phyloP scores from a whole-genome alignment of 92 coral and sea anemone genomes.

The Ricordea florida region DNA sequence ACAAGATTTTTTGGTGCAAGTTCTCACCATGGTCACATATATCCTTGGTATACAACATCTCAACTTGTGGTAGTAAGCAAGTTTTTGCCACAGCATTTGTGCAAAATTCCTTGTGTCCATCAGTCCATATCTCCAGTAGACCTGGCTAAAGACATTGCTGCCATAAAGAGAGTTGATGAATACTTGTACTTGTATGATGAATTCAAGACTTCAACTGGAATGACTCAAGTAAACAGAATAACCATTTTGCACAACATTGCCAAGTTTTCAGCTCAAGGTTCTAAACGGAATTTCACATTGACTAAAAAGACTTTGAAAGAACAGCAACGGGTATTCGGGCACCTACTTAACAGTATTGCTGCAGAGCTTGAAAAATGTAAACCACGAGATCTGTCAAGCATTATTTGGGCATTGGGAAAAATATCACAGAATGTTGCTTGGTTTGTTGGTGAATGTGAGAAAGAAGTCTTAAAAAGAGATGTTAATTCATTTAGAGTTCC shows the following conservation, averaged over 20 bases:
- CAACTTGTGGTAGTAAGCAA: no score
- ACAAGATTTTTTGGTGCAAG: no score
- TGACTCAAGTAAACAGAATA: slow-evolving; percentile 28
- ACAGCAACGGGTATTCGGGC: not conserved
- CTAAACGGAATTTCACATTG: slow-evolving; percentile 6
- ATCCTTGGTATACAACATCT: no score
- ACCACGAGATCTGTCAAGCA: slow-evolving; percentile 22
- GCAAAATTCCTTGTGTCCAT: not conserved
- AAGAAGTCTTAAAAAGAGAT: slow-evolving; percentile 10
- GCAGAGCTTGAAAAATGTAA: slow-evolving; percentile 9
- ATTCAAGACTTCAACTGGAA: slow-evolving; percentile 20
- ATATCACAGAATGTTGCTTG: slow-evolving; percentile 5
- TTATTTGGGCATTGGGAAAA: slow-evolving; percentile 36
- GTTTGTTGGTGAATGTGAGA: slow-evolving; percentile 31
- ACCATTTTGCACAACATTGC: slow-evolving; percentile 21
- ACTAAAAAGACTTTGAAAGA: not conserved
- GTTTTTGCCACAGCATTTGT: no score
- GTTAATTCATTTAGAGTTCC: slow-evolving; percentile 11
- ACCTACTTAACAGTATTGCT: not conserved
- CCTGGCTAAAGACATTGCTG: slow-evolving; percentile 13
- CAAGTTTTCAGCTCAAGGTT: not conserved
- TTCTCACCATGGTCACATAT: no score
- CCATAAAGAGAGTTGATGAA: slow-evolving; percentile 5
- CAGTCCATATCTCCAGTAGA: not conserved
- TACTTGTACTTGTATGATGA: not conserved